These are phyloP conservation scores for Philopedon plagiatum DNA, from an alignment of 2,888 invertebrate species.

Conservation along the genomic window DNA sequence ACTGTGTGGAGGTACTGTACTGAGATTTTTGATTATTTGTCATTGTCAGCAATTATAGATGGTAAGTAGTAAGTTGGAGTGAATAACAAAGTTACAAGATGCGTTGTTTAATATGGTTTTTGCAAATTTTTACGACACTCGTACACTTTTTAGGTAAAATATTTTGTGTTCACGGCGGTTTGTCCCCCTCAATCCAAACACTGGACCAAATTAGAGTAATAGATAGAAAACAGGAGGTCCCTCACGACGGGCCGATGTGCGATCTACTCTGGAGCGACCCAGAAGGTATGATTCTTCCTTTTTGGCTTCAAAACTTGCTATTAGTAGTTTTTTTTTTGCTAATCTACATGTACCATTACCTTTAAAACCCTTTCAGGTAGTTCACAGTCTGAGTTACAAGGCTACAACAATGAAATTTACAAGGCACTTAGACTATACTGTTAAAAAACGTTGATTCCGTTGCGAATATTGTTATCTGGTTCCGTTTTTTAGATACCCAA, in stretches of 20 bases:
- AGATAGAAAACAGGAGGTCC: constrained; percentile 98
- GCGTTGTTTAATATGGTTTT: no score
- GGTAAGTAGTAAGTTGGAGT: constrained; percentile 68
- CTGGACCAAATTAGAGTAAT: constrained; percentile 98
- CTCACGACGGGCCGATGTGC: constrained; percentile 99
- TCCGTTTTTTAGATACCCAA: constrained; percentile 76
- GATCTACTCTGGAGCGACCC: constrained; percentile 99
- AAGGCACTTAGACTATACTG: no score
- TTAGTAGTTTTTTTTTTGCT: no score
- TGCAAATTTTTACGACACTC: no score
- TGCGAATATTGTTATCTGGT: background rate
- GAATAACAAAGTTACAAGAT: no score
- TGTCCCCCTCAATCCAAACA: constrained; percentile 98
- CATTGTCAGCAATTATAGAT: constrained; percentile 96
- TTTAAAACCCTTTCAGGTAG: no score
- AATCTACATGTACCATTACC: no score
- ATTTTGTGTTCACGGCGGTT: constrained; percentile 92
- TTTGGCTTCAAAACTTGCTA: background rate
- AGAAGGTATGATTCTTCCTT: constrained; percentile 86
- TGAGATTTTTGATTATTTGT: constrained; percentile 98
- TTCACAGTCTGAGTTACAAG: no score
- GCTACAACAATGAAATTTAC: no score
- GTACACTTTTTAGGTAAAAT: constrained; percentile 75
- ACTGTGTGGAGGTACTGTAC: constrained; percentile 99
- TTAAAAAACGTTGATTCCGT: no score